Conservation (phyloP, 2,113 vertebrate genomes). For the Nothobranchius kuhntae region DNA sequence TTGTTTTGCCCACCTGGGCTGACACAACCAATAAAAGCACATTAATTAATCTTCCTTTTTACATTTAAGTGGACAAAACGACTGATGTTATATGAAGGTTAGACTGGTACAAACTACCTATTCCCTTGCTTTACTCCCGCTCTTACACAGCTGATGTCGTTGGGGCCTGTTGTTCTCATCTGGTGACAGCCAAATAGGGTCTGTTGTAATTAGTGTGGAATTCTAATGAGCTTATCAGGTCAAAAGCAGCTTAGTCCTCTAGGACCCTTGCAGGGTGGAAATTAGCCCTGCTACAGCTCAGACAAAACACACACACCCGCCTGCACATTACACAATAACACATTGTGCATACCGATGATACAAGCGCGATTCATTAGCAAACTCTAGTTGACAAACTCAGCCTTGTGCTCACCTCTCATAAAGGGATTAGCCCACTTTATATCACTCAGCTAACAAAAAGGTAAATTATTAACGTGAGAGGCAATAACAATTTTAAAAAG, state of each 20-base stretch:
- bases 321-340: conserved; percentile 59
- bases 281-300: conserved; percentile 67
- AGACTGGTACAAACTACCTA: neutral
- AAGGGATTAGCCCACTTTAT: conserved; percentile 76
- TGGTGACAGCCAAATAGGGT: conserved; percentile 68
- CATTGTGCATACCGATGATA: conserved; percentile 74
- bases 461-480: conserved; percentile 64
- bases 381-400: conserved; percentile 65
- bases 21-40: too few relatives aligned
- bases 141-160: conserved; percentile 38
- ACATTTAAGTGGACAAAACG: too few relatives aligned
- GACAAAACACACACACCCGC: conserved; percentile 50
- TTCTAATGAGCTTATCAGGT: conserved; percentile 86
- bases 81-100: too few relatives aligned
- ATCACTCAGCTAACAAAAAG: conserved; percentile 69
- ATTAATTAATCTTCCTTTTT: too few relatives aligned
- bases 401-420: conserved; percentile 58
- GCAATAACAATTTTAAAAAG: conserved; percentile 46
- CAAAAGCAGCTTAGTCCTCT: conserved; percentile 81
- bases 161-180: conserved; percentile 68
- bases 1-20: too few relatives aligned
- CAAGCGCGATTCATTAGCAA: conserved; percentile 72
- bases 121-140: conserved; percentile 20
- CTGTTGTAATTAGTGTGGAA: conserved; percentile 80
- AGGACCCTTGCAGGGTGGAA: conserved; percentile 75